Evolutionary conservation across 2,113 vertebrate genomes (phyloP).

Genomic region (Chrysemys picta): DNA sequence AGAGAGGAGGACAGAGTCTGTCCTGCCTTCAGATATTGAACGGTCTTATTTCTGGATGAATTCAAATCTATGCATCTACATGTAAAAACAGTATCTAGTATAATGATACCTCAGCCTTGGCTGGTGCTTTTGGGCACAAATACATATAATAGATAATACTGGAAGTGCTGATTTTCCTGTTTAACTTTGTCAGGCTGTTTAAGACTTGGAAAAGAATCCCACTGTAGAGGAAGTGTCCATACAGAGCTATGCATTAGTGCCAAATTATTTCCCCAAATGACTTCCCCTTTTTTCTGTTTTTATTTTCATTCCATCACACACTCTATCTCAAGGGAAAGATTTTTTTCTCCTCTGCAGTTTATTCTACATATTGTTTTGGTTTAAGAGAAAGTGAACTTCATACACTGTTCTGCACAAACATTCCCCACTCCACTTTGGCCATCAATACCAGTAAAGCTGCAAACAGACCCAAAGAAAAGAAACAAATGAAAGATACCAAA

Average conservation of each 20-base stretch:
- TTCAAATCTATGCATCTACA: not conserved
- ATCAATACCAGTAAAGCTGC: slow-evolving; percentile 54
- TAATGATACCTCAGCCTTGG: not conserved
- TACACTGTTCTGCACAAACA: slow-evolving; percentile 32
- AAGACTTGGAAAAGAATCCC: slow-evolving; percentile 57
- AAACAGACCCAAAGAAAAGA: slow-evolving; percentile 24
- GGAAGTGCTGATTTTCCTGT: slow-evolving; percentile 41
- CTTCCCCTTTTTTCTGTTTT: slow-evolving; percentile 66
- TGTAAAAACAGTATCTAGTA: not conserved
- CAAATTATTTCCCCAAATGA: slow-evolving; percentile 36
- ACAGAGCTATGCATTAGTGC: slow-evolving; percentile 44
- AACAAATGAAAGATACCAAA: slow-evolving; percentile 59
- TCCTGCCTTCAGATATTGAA: not conserved
- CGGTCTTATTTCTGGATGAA: not conserved
- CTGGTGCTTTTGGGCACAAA: not conserved
- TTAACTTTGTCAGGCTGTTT: slow-evolving; percentile 49
- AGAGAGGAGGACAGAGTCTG: not conserved
- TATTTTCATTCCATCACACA: slow-evolving; percentile 67
- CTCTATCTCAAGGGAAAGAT: slow-evolving; percentile 44
- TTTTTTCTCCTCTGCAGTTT: slow-evolving; percentile 19
- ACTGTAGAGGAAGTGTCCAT: slow-evolving; percentile 57
- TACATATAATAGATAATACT: not conserved
- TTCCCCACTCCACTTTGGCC: slow-evolving; percentile 51
- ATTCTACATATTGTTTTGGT: slow-evolving; percentile 56
- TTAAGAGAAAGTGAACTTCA: slow-evolving; percentile 60